Conservation (phyloP, 2,888 invertebrate genomes). For the Phymatocera aterrima region DNA sequence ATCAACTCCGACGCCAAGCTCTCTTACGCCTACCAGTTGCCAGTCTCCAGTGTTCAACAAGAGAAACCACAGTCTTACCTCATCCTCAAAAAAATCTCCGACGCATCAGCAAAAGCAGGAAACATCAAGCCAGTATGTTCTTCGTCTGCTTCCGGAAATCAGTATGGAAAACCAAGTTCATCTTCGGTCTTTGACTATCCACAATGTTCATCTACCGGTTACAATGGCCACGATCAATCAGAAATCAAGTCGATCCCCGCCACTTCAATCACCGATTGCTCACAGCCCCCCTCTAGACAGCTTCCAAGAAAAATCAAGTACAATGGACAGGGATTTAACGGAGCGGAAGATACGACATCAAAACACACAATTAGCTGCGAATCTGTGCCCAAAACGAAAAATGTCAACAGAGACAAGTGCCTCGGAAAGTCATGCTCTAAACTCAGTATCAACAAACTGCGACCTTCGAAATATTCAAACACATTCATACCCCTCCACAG, state of each 20-base stretch:
- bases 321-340: background rate
- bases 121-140: background rate
- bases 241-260: slow-evolving; percentile 54
- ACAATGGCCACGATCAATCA: slow-evolving; percentile 55
- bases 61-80: slow-evolving; percentile 65
- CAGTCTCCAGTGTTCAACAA: slow-evolving; percentile 54
- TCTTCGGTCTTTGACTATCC: slow-evolving; percentile 57
- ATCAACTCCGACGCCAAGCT: slow-evolving; percentile 57
- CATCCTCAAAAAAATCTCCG: slow-evolving; percentile 65
- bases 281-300: background rate
- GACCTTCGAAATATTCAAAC: slow-evolving; percentile 51
- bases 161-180: slow-evolving; percentile 53
- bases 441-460: slow-evolving; percentile 52
- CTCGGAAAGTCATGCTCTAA: slow-evolving; percentile 49
- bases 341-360: slow-evolving; percentile 15
- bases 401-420: background rate
- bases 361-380: background rate
- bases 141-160: slow-evolving; percentile 34
- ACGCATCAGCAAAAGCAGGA: slow-evolving; percentile 52
- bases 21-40: slow-evolving; percentile 60
- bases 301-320: background rate
- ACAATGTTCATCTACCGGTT: slow-evolving; percentile 57
- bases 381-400: slow-evolving; percentile 1
- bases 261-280: slow-evolving; percentile 1
- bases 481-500: slow-evolving; percentile 39